Conservation (phyloP, 2,797 vertebrate genomes). For the Mionectes olivaceus region DNA sequence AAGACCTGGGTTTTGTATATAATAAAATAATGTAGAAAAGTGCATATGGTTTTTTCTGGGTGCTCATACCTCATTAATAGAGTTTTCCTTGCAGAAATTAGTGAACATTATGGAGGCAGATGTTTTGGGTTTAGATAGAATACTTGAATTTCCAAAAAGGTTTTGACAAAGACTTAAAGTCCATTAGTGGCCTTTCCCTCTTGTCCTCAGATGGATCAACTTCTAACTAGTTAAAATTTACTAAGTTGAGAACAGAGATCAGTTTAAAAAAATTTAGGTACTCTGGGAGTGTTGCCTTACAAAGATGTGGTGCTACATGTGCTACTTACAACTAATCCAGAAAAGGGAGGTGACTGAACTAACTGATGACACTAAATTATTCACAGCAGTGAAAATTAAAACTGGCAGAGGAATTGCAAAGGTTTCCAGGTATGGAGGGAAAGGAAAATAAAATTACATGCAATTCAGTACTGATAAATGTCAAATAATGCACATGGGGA, state of each 20-base stretch:
- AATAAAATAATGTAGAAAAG: not conserved
- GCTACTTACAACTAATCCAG: not conserved
- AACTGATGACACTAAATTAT: not conserved
- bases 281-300: not conserved
- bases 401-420: not conserved
- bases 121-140: not conserved
- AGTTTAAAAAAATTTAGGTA: not conserved
- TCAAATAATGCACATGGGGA: not conserved
- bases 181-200: not conserved
- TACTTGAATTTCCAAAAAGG: not conserved
- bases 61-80: not conserved
- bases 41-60: not conserved
- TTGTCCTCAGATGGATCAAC: not conserved
- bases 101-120: not conserved
- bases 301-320: not conserved
- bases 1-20: not conserved
- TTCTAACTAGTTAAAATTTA: not conserved
- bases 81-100: not conserved
- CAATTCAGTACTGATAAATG: not conserved
- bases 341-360: not conserved
- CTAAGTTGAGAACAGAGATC: not conserved
- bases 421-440: not conserved
- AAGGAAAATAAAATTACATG: not conserved
- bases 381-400: not conserved
- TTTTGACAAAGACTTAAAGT: not conserved